These are phyloP conservation scores for Euclidia mi DNA, from an alignment of 2,888 invertebrate species.

Conservation along the genomic window DNA sequence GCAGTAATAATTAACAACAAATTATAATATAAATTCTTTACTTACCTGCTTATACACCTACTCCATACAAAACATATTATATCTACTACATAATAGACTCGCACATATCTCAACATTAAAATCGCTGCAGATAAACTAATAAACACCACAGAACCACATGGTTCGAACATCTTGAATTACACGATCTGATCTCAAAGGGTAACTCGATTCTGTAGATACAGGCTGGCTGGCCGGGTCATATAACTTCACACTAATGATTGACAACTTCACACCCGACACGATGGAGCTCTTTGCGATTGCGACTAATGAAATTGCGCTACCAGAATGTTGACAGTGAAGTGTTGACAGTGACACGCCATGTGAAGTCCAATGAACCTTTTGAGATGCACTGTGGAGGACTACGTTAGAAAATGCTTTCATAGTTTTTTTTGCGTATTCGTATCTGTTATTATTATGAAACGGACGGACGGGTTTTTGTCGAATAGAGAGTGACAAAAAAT, in stretches of 20 bases:
- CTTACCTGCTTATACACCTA: too few species aligned
- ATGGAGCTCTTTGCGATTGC: slow-evolving; percentile 71
- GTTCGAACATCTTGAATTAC: slow-evolving; percentile 37
- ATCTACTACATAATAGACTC: too few species aligned
- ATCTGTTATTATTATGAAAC: too few species aligned
- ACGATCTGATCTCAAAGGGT: slow-evolving; percentile 61
- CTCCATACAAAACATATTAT: too few species aligned
- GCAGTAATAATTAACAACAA: too few species aligned
- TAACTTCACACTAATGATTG: slow-evolving; percentile 78
- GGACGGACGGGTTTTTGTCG: too few species aligned
- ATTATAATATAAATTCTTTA: too few species aligned
- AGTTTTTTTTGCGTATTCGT: too few species aligned
- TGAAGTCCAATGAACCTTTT: slow-evolving; percentile 30
- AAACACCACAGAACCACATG: slow-evolving; percentile 22
- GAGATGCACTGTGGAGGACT: slow-evolving; percentile 8
- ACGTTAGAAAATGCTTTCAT: too few species aligned
- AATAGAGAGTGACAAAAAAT: too few species aligned
- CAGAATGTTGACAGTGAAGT: slow-evolving; percentile 59
- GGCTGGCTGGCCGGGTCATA: slow-evolving; percentile 60
- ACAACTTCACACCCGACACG: slow-evolving; percentile 71
- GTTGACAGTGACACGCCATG: slow-evolving; percentile 56
- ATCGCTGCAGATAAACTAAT: slow-evolving; percentile 26
- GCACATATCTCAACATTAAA: not conserved
- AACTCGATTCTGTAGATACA: slow-evolving; percentile 60
- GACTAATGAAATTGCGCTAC: slow-evolving; percentile 79